These are phyloP conservation scores for Drosophila villosipedis DNA, from an alignment of 2,888 invertebrate species.

Conservation along the genomic window DNA sequence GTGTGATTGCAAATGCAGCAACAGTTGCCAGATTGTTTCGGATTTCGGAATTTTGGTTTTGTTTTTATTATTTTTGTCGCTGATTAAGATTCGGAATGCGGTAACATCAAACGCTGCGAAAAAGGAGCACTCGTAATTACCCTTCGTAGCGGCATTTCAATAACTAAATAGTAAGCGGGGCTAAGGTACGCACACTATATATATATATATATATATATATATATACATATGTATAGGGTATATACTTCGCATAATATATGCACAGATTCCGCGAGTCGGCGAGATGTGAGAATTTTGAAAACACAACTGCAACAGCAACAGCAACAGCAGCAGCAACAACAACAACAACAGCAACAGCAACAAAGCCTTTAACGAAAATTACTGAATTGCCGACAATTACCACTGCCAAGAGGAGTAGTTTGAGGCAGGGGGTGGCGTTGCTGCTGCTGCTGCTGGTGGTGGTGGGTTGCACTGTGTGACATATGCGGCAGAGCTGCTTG, in stretches of 20 bases:
- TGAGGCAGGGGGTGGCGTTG: neutral
- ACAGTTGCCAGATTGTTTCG: conserved; percentile 45
- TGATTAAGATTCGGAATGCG: conserved; percentile 46
- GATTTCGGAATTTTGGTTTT: conserved; percentile 2
- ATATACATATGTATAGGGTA: neutral
- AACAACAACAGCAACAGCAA: conserved; percentile 10
- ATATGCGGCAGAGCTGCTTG: conserved; percentile 55
- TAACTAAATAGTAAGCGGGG: conserved; percentile 46
- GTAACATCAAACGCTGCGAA: conserved; percentile 46
- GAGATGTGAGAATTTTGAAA: conserved; percentile 69
- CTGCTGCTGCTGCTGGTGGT: neutral
- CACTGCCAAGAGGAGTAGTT: conserved; percentile 21
- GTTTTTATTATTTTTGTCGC: conserved; percentile 9
- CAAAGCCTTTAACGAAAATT: conserved; percentile 73
- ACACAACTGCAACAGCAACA: conserved; percentile 13
- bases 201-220: conserved; percentile 1
- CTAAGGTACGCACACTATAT: conserved; percentile 8
- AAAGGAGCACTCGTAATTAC: conserved; percentile 66
- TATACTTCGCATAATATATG: conserved; percentile 42
- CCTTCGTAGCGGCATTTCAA: conserved; percentile 59
- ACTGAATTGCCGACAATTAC: conserved; percentile 78
- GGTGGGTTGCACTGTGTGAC: conserved; percentile 50
- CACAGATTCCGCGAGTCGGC: conserved; percentile 57
- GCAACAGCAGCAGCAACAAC: conserved; percentile 20
- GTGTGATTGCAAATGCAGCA: conserved; percentile 26